Conservation (phyloP, 1,140 invertebrate species). For the Drosophila nebulosa region DNA sequence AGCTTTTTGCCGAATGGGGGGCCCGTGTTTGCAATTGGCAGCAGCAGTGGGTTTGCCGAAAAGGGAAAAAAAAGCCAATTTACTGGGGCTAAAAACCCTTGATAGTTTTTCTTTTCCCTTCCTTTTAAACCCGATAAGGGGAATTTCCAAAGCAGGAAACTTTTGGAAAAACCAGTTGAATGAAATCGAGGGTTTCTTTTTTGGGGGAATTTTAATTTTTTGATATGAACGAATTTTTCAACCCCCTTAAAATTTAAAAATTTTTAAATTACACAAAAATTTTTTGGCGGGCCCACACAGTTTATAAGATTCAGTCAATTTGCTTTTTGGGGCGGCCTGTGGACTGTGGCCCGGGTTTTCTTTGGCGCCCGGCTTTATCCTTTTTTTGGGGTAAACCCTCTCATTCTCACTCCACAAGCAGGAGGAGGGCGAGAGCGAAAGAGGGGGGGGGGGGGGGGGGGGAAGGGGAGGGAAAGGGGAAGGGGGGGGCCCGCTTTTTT, state of each 20-base stretch:
- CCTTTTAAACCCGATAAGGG: neutral
- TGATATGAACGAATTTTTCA: neutral
- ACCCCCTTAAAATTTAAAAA: neutral
- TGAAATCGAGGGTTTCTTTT: neutral
- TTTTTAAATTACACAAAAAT: neutral
- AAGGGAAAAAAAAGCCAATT: constrained; percentile 7
- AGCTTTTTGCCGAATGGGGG: constrained; percentile 50
- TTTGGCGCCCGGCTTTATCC: constrained; percentile 73
- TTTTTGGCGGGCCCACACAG: constrained; percentile 8
- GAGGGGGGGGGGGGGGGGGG: too few relatives aligned
- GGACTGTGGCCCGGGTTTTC: neutral
- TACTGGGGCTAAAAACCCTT: constrained; percentile 4
- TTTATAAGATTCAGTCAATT: constrained; percentile 76
- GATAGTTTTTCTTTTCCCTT: neutral
- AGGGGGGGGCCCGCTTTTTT: constrained; percentile 54
- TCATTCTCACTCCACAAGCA: too few relatives aligned
- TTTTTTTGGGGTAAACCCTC: constrained; percentile 74
- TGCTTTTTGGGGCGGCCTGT: constrained; percentile 29
- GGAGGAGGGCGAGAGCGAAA: too few relatives aligned
- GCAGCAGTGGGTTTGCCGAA: constrained; percentile 42
- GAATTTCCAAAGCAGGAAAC: neutral
- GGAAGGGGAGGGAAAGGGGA: too few relatives aligned
- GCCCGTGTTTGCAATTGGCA: constrained; percentile 55
- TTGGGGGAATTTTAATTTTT: neutral
- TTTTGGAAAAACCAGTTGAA: neutral